Conservation (phyloP, 2,888 invertebrate species). For the Liodrosophila aerea region DNA sequence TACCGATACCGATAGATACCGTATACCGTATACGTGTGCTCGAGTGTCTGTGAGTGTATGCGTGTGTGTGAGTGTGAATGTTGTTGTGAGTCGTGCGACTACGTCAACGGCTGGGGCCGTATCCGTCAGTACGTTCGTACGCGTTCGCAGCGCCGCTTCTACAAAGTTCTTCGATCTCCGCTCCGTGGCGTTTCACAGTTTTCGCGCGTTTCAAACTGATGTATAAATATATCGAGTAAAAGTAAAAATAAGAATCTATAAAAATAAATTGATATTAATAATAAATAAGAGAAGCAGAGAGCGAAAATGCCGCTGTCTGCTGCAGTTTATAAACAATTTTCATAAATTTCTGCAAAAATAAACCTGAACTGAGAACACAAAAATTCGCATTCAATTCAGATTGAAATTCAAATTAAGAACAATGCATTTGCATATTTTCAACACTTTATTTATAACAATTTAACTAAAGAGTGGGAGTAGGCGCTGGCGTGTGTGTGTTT, state of each 20-base stretch:
- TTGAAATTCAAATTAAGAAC: conserved; percentile 29
- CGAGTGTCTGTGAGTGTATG: conserved; percentile 13
- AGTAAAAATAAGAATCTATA: not conserved
- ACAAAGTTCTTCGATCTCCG: conserved; percentile 57
- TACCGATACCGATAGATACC: conserved; percentile 59
- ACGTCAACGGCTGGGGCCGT: conserved; percentile 67
- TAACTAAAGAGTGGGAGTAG: conserved; percentile 34
- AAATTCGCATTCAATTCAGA: too few relatives aligned
- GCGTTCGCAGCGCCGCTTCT: conserved; percentile 76
- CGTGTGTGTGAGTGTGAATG: conserved; percentile 13
- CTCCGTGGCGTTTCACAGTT: conserved; percentile 35
- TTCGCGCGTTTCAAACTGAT: conserved; percentile 46
- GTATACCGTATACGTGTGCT: conserved; percentile 34
- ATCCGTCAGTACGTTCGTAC: conserved; percentile 78
- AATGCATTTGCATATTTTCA: conserved; percentile 62
- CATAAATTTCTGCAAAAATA: conserved; percentile 52
- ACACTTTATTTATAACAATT: conserved; percentile 54
- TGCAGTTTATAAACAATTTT: conserved; percentile 76
- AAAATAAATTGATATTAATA: conserved; percentile 4
- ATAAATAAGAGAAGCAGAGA: conserved; percentile 26
- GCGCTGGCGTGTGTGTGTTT: conserved; percentile 12
- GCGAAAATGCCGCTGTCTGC: conserved; percentile 59
- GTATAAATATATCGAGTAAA: conserved; percentile 6
- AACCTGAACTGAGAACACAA: conserved; percentile 26
- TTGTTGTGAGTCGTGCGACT: conserved; percentile 62